Conservation (phyloP, 2,113 vertebrate genomes). For the Tiliqua scincoides region DNA sequence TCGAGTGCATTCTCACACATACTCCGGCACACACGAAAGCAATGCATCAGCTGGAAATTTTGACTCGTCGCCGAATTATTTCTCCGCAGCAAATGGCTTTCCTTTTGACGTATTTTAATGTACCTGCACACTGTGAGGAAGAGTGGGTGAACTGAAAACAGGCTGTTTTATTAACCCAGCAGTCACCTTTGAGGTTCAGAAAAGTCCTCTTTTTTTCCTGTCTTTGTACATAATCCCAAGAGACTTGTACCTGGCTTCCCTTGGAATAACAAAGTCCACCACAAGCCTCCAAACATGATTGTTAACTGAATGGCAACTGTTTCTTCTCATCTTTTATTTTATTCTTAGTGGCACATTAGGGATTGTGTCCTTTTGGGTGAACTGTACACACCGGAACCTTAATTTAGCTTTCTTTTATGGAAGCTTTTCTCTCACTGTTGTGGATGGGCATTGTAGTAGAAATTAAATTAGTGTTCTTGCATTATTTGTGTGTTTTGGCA, state of each 20-base stretch:
- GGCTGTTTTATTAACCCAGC: constrained; percentile 86
- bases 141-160: constrained; percentile 86
- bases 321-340: constrained; percentile 75
- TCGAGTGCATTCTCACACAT: constrained; percentile 70
- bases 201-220: constrained; percentile 78
- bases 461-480: constrained; percentile 65
- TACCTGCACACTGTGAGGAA: constrained; percentile 85
- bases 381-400: constrained; percentile 53
- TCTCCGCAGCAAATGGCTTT: constrained; percentile 80
- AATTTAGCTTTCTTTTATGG: constrained; percentile 62
- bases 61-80: constrained; percentile 82
- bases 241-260: constrained; percentile 82
- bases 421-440: constrained; percentile 25
- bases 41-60: constrained; percentile 79
- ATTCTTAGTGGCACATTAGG: constrained; percentile 55
- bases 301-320: constrained; percentile 85
- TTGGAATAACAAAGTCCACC: constrained; percentile 85
- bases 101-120: constrained; percentile 87
- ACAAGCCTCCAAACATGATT: constrained; percentile 85
- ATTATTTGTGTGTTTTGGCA: constrained; percentile 70
- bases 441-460: constrained; percentile 44
- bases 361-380: constrained; percentile 69
- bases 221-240: constrained; percentile 87
- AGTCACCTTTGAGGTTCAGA: constrained; percentile 84
- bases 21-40: constrained; percentile 72